A percentile compares a stretch with the other conserved stretches of the same genome.
phyloP scores from a whole-genome alignment of 2,888 invertebrate genomes.

The Eilema caniola region DNA sequence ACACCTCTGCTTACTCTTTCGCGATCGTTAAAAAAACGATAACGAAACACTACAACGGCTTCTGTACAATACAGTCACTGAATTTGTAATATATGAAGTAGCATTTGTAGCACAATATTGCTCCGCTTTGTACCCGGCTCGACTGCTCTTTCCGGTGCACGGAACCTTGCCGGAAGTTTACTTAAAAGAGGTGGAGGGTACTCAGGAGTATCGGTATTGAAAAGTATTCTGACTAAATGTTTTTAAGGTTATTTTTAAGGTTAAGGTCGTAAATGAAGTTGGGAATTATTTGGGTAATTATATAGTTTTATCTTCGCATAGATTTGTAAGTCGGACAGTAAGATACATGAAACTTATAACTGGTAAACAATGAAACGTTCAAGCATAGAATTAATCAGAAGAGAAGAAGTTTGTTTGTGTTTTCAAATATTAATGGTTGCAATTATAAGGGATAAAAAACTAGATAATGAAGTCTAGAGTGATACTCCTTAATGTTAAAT shows the following conservation, averaged over 20 bases:
- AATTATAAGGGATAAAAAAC: neutral
- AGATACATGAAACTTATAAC: too few relatives aligned
- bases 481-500: too few relatives aligned
- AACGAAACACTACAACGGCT: conserved; percentile 4
- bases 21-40: conserved; percentile 7
- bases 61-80: conserved; percentile 13
- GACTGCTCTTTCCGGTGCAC: conserved; percentile 57
- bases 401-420: too few relatives aligned
- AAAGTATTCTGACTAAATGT: conserved; percentile 41
- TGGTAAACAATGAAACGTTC: too few relatives aligned
- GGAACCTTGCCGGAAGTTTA: conserved; percentile 62
- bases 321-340: too few relatives aligned
- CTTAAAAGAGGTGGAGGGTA: conserved; percentile 57
- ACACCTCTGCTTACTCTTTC: too few relatives aligned
- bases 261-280: conserved; percentile 10
- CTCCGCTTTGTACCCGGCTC: conserved; percentile 46
- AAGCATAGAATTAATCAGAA: too few relatives aligned
- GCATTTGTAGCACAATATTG: conserved; percentile 45
- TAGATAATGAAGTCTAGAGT: too few relatives aligned
- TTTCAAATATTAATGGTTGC: neutral
- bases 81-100: conserved; percentile 28
- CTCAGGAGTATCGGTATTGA: conserved; percentile 36
- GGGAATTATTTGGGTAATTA: conserved; percentile 3
- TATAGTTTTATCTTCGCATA: too few relatives aligned
- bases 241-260: conserved; percentile 28